phyloP scores from a whole-genome alignment of 2,113 vertebrate genomes.

The Corapipo altera region DNA sequence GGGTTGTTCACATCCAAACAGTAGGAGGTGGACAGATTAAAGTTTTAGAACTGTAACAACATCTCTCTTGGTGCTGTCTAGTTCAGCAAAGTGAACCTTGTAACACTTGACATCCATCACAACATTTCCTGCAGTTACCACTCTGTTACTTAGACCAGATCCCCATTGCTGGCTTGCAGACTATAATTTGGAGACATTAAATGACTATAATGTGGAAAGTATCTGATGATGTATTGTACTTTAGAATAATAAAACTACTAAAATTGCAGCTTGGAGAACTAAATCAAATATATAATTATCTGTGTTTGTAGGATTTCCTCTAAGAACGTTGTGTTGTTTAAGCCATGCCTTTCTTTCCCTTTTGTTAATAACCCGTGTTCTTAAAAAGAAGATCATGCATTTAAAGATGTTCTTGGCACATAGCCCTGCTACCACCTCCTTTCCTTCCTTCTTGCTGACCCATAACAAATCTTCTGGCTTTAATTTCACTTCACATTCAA shows the following conservation, averaged over 20 bases:
- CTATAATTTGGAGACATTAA: constrained; percentile 56
- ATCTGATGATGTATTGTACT: constrained; percentile 55
- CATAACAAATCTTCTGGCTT: constrained; percentile 43
- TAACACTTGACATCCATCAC: constrained; percentile 12
- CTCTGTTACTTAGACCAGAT: constrained; percentile 44
- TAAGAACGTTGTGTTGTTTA: constrained; percentile 43
- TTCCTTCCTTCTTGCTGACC: constrained; percentile 36
- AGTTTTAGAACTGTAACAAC: constrained; percentile 13
- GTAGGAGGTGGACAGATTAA: constrained; percentile 39
- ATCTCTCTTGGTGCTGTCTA: neutral
- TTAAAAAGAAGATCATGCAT: constrained; percentile 39
- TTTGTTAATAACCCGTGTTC: neutral
- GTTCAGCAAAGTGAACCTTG: neutral
- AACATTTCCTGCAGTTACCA: constrained; percentile 44
- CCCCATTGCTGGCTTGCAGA: neutral
- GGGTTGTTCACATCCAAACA: constrained; percentile 15
- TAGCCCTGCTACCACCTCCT: neutral
- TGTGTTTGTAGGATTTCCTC: constrained; percentile 60
- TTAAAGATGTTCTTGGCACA: constrained; percentile 42
- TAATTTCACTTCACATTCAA: constrained; percentile 36
- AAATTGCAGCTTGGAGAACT: constrained; percentile 41
- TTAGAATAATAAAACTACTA: constrained; percentile 54
- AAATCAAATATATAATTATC: constrained; percentile 69
- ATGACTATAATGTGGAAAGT: constrained; percentile 57
- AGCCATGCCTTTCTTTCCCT: constrained; percentile 33